Conservation (phyloP, 2,113 vertebrate genomes). For the Synodontis membranacea region DNA sequence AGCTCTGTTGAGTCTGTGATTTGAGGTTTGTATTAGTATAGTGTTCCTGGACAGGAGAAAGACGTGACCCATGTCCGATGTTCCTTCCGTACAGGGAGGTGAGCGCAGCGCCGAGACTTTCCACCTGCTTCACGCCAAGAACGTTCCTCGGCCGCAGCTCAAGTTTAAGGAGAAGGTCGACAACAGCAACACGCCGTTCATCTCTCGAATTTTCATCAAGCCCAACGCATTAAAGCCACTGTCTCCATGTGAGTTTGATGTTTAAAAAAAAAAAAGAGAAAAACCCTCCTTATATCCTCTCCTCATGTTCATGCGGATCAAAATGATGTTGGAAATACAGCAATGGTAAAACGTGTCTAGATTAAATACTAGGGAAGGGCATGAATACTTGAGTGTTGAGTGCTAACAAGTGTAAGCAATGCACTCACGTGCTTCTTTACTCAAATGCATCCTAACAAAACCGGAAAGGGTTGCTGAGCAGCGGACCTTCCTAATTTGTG, state of each 20-base stretch:
- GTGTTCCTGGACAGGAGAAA: neutral
- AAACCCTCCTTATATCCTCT: neutral
- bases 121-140: slow-evolving; percentile 90
- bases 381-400: too few relatives aligned
- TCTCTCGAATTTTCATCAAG: slow-evolving; percentile 91
- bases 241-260: slow-evolving; percentile 78
- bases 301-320: neutral
- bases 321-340: neutral
- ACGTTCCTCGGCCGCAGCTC: slow-evolving; percentile 88
- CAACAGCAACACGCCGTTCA: slow-evolving; percentile 94
- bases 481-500: too few relatives aligned
- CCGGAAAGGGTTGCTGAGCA: too few relatives aligned
- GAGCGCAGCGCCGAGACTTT: slow-evolving; percentile 82
- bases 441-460: too few relatives aligned
- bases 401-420: too few relatives aligned
- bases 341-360: neutral
- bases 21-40: neutral
- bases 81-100: slow-evolving; percentile 68
- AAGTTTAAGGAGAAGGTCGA: slow-evolving; percentile 93
- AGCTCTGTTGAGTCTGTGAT: neutral
- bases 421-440: too few relatives aligned
- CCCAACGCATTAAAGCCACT: slow-evolving; percentile 90
- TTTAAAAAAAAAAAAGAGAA: neutral
- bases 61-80: neutral
- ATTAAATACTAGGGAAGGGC: too few relatives aligned